Evolutionary conservation across 2,797 vertebrate species (phyloP).

Genomic region (Helicolenus hilgendorfi): DNA sequence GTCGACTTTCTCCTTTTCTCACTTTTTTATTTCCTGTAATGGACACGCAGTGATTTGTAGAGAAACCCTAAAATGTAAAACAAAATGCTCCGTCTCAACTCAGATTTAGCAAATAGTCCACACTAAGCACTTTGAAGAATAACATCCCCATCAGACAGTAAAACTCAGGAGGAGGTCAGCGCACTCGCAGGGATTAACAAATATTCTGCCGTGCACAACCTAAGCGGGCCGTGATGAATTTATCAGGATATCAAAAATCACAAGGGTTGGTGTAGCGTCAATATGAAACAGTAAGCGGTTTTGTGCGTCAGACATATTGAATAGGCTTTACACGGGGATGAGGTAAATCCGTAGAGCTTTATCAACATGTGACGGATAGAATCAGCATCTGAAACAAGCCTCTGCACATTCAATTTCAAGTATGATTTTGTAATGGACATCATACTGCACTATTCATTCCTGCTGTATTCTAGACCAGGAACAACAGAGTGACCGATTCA

Average conservation of each 20-base stretch:
- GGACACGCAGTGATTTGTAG: not conserved
- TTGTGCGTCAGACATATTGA: slow-evolving; percentile 69
- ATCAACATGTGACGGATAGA: slow-evolving; percentile 67
- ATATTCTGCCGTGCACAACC: slow-evolving; percentile 33
- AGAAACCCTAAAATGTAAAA: slow-evolving; percentile 15
- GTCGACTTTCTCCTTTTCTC: not conserved
- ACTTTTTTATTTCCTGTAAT: not conserved
- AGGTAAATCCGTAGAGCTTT: slow-evolving; percentile 70
- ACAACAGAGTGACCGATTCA: not conserved
- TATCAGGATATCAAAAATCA: slow-evolving; percentile 63
- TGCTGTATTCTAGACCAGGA: slow-evolving; percentile 4
- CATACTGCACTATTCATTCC: slow-evolving; percentile 9
- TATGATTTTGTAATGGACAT: slow-evolving; percentile 29
- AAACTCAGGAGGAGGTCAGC: slow-evolving; percentile 49
- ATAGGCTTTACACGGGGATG: slow-evolving; percentile 64
- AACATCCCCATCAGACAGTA: slow-evolving; percentile 8
- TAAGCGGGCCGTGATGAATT: slow-evolving; percentile 54
- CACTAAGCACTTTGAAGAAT: slow-evolving; percentile 36
- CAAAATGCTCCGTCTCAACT: not conserved
- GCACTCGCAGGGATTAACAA: slow-evolving; percentile 48
- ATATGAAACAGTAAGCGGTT: slow-evolving; percentile 72
- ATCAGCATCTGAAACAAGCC: slow-evolving; percentile 47
- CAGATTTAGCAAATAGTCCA: slow-evolving; percentile 18
- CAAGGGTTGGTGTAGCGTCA: slow-evolving; percentile 23
- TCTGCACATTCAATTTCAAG: slow-evolving; percentile 26